Conservation (phyloP, 1,140 invertebrate species). For the Charaxes varanes region DNA sequence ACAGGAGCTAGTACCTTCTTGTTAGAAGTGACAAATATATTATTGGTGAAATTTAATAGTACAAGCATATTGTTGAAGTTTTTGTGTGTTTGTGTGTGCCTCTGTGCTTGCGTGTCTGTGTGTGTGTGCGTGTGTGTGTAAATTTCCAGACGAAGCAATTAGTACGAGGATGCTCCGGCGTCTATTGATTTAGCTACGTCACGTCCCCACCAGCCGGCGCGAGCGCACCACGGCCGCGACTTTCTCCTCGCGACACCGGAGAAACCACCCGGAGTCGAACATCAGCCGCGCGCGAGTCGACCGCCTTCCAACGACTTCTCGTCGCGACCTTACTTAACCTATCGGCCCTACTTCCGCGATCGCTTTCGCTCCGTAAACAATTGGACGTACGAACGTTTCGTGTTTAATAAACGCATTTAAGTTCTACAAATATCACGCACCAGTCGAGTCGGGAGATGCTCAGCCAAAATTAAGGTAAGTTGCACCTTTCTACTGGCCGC, state of each 20-base stretch:
- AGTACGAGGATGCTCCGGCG: constrained; percentile 42
- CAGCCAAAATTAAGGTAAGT: constrained; percentile 54
- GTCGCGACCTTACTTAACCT: constrained; percentile 18
- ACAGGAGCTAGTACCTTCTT: no score
- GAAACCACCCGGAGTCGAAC: constrained; percentile 54
- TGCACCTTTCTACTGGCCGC: constrained; percentile 40
- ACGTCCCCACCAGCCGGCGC: constrained; percentile 57
- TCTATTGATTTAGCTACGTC: constrained; percentile 51
- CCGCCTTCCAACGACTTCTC: constrained; percentile 38
- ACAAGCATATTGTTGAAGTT: no score
- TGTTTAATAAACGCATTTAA: constrained; percentile 39
- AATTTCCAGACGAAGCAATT: constrained; percentile 4
- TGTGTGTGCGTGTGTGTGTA: no score
- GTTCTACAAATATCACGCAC: constrained; percentile 19
- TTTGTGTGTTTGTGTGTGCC: no score
- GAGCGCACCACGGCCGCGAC: constrained; percentile 61
- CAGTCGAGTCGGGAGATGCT: constrained; percentile 35
- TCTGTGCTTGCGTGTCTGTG: no score
- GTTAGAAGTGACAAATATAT: no score
- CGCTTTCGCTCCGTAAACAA: constrained; percentile 65
- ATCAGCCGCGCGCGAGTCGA: constrained; percentile 51
- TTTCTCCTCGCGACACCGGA: constrained; percentile 69
- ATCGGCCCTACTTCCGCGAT: constrained; percentile 46
- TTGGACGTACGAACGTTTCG: constrained; percentile 42
- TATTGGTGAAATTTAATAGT: no score